Evolutionary conservation across 2,888 invertebrate species (phyloP), one percentile per base, ranked within the genome.

Genomic region (Thalpophila matura): DNA sequence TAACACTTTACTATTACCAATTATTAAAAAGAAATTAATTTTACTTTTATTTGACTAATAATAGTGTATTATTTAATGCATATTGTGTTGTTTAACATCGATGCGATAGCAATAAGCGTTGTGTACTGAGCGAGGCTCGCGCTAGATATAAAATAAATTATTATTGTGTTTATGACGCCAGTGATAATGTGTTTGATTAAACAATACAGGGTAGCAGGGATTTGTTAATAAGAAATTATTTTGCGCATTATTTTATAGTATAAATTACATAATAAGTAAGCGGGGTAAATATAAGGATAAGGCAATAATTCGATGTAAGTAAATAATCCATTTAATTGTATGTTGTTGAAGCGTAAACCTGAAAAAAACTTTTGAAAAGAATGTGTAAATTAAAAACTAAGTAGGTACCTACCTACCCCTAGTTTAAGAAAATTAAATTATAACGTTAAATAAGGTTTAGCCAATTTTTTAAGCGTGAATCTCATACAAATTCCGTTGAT

Each of bases 141-240:
- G 77, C 73, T 71, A 77, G 76, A 79, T 77, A 79, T 80, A 76
- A 71, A 80, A 82, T 83, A 78, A 79, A 81, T 81, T 74, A 74
- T 80, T 67, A 57, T 67, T 46, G 67, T 75, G 69, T 86, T 43
- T 50, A 50, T 61, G 83, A 83, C 85, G 79, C 59, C 43, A 54
- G 58, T 82, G 87, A 90, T 87, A 87, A 87, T 79, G 56, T 71
- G 42, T 45, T 64, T 75, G 74, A 74, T 77, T 78, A 75, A 45
- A 56, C 50, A 55, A 79, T 74, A 82, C 77, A 84, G 73, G 70
- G 72, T 63, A 56, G 33, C 50, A 14, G 6, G 27, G 42, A 55
- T 72, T 67, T 50, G 4, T 53, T 45, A 18, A 16, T 50, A n/a
- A 6, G 5, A 47, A 26, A 33, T 12, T 37, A 29, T 27, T 46